phyloP scores from a whole-genome alignment of 92 coral and sea anemone genomes.

The Porites cylindrica region DNA sequence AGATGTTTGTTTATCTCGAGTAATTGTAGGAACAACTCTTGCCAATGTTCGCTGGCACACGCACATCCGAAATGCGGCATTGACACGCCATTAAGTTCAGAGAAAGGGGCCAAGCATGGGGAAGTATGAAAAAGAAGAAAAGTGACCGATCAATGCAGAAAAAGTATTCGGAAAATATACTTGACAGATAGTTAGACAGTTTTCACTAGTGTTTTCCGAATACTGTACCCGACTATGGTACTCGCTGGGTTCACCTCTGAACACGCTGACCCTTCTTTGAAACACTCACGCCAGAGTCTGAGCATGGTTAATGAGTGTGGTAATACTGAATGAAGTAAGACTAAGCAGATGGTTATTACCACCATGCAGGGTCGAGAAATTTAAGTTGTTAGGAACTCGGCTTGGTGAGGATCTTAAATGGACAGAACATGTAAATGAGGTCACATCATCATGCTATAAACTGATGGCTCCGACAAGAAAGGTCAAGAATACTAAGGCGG shows the following conservation, averaged over 20 bases:
- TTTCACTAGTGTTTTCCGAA: conserved; percentile 22
- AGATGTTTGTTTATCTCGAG: too few relatives aligned
- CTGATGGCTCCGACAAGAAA: conserved; percentile 23
- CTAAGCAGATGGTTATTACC: not conserved
- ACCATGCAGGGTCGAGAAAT: conserved; percentile 20
- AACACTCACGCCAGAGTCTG: conserved; percentile 22
- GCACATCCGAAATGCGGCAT: not conserved
- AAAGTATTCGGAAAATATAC: conserved; percentile 14
- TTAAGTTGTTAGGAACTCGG: conserved; percentile 50
- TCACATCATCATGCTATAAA: conserved; percentile 27
- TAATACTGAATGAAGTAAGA: conserved; percentile 21
- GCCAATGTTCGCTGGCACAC: too few relatives aligned
- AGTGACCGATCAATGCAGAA: conserved; percentile 19
- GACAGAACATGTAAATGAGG: conserved; percentile 52
- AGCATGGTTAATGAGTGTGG: conserved; percentile 23
- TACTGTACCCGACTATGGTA: conserved; percentile 34
- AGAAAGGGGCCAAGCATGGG: conserved; percentile 16
- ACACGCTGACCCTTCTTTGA: conserved; percentile 5
- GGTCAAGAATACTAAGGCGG: conserved; percentile 41
- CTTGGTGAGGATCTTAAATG: not conserved
- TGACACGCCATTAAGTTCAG: conserved; percentile 35
- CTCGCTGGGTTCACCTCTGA: conserved; percentile 22
- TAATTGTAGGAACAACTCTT: too few relatives aligned
- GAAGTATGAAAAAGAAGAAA: not conserved
- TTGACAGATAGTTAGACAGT: conserved; percentile 1